Conservation (phyloP, 35 echinoderm and acorn worm genomes). For the Anneissia japonica region DNA sequence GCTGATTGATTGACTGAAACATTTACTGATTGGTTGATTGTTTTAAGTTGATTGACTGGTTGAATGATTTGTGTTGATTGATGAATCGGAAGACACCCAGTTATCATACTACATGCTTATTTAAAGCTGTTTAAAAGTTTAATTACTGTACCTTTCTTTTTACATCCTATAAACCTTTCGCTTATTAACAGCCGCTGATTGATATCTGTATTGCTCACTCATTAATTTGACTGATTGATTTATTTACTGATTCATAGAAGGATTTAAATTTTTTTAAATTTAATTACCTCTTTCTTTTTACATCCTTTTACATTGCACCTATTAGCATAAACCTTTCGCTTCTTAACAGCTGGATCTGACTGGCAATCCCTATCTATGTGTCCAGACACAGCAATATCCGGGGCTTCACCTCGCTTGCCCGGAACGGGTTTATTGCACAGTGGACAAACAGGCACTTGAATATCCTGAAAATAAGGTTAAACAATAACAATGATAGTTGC, state of each 20-base stretch:
- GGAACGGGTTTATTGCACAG: constrained; percentile 92
- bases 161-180: too few relatives aligned
- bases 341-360: constrained; percentile 80
- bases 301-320: constrained; percentile 88
- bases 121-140: too few relatives aligned
- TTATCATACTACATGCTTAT: too few relatives aligned
- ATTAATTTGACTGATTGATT: too few relatives aligned
- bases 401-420: constrained; percentile 72
- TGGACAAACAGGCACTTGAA: constrained; percentile 94
- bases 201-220: neutral
- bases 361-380: constrained; percentile 93
- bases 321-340: constrained; percentile 86
- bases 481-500: too few relatives aligned
- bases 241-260: neutral
- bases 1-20: too few relatives aligned
- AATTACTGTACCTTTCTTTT: too few relatives aligned
- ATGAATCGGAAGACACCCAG: too few relatives aligned
- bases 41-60: too few relatives aligned
- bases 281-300: constrained; percentile 93
- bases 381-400: constrained; percentile 84
- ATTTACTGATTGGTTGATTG: too few relatives aligned
- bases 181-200: too few relatives aligned
- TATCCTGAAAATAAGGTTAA: constrained; percentile 72
- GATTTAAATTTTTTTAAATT: neutral
- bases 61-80: too few relatives aligned